Percentiles rank a stretch among this genome's conserved stretches.
These are phyloP conservation scores for Peromyscus attwateri DNA, from an alignment of 2,797 vertebrate genomes.

Conservation along the genomic window DNA sequence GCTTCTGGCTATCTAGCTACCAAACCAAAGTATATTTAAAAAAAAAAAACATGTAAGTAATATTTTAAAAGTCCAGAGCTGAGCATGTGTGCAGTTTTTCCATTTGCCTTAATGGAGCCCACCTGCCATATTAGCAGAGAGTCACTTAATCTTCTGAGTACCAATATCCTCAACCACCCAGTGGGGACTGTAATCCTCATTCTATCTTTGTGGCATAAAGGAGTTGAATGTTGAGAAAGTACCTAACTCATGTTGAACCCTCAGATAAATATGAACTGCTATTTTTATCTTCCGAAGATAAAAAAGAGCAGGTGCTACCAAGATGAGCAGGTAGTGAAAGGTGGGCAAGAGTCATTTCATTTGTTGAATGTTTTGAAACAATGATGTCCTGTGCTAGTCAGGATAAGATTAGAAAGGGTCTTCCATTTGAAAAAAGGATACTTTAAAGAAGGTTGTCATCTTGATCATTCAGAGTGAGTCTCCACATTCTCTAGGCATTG, in stretches of 20 bases:
- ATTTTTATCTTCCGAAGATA: constrained; percentile 9
- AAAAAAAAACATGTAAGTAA: background rate
- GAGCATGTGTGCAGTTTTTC: background rate
- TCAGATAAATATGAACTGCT: background rate
- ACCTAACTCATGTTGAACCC: background rate
- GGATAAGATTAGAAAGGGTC: background rate
- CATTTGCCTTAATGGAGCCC: background rate
- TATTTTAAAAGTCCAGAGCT: background rate
- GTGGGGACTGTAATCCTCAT: background rate
- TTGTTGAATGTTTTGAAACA: constrained; percentile 28
- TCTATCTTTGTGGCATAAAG: background rate
- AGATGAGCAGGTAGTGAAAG: background rate
- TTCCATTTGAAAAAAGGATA: constrained; percentile 33
- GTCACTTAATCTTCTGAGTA: background rate
- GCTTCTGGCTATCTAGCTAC: background rate
- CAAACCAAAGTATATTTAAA: background rate
- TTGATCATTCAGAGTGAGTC: background rate
- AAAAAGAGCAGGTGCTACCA: background rate
- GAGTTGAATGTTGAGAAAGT: background rate
- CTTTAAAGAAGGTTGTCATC: constrained; percentile 4
- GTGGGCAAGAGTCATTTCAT: background rate
- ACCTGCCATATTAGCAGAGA: background rate
- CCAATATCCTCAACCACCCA: background rate
- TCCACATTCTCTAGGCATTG: background rate
- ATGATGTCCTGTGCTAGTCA: background rate